These are phyloP conservation scores for Drosophila carrolli DNA, from an alignment of 1,140 invertebrate species.

Conservation along the genomic window DNA sequence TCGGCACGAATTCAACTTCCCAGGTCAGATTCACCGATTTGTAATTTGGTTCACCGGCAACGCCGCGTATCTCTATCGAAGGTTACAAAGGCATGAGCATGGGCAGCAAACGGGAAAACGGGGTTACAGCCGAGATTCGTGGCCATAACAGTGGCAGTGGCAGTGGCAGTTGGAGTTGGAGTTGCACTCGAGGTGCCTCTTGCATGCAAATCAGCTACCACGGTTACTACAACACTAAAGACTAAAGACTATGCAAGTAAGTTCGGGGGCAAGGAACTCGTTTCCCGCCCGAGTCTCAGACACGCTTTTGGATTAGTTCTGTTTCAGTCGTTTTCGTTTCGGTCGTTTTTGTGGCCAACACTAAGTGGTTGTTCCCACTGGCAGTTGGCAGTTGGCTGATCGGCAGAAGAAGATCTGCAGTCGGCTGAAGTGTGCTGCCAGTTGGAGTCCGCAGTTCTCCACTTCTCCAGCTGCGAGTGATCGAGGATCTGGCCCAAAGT, in stretches of 20 bases:
- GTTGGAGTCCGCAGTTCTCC: constrained; percentile 15
- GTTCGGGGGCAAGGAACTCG: constrained; percentile 59
- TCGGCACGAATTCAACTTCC: constrained; percentile 85
- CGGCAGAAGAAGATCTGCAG: constrained; percentile 16
- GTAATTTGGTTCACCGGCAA: constrained; percentile 90
- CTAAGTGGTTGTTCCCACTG: constrained; percentile 55
- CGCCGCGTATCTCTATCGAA: constrained; percentile 87
- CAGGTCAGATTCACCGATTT: constrained; percentile 89
- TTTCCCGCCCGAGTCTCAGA: constrained; percentile 39
- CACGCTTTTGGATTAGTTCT: constrained; percentile 63
- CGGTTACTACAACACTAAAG: constrained; percentile 15
- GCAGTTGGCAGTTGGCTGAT: constrained; percentile 12
- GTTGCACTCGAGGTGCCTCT: constrained; percentile 36
- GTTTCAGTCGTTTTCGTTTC: constrained; percentile 30
- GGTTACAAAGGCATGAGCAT: constrained; percentile 56
- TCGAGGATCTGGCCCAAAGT: constrained; percentile 62
- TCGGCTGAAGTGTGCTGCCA: constrained; percentile 30
- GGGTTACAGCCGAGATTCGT: constrained; percentile 56
- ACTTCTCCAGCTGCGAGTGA: constrained; percentile 45
- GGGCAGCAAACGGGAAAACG: constrained; percentile 44
- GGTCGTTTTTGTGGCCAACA: constrained; percentile 29
- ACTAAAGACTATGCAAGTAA: not conserved
- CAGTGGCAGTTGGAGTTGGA: constrained; percentile 31
- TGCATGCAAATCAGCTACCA: constrained; percentile 78
- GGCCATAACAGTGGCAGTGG: constrained; percentile 31